Base-by-base conservation (phyloP, 92 coral and sea anemone species). In the Actinostola sp. region DNA sequence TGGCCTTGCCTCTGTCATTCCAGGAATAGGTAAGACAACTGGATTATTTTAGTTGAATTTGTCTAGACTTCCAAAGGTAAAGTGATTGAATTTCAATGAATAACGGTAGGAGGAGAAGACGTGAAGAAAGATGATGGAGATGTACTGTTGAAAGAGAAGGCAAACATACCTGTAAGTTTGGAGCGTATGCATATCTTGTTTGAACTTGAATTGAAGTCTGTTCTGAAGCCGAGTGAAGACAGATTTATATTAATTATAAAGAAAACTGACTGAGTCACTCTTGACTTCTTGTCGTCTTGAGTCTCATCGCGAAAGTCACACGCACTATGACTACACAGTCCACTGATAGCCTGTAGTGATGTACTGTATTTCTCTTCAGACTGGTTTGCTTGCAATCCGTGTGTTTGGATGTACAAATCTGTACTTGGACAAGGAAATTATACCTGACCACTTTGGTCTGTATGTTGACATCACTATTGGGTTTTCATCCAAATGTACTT, bases 391-490 rank as follows among this genome's bases (percentile, higher is more conserved):
- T 49, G 90, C 96, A 29, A 86, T 95, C 0, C 95, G 90, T 64
- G 91, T 92, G 42, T 95, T 92, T 83, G 99, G 99, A 34, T 89
- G 92, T 63, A 84, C 77, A 25, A 86, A 91, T 82, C 88, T 95
- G 44, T 88, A 78, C 63, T 57, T 95, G 65, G 97, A 91, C 57
- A 89, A 81, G 41, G 83, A 70, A 59, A 86, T 87, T 12, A 86
- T 89, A 32, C 88, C 97, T 12, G 99, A 95, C 30, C 86, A 86
- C 70, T 92, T 35, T 75, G 91, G 83, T 17, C 77, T 95, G 65
- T 95, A 95, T 73, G 92, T 77, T 25, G 85, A 92, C 32, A 48
- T 95, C 60, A 75, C 91, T 34, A 89, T 89, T 61, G 97, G 97
- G 0, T 63, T 87, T 17, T 53, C 77, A 26, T 82, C 84, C 3